Evolutionary conservation across 1,140 invertebrate genomes (phyloP).

Genomic region (Hestina assimilis): DNA sequence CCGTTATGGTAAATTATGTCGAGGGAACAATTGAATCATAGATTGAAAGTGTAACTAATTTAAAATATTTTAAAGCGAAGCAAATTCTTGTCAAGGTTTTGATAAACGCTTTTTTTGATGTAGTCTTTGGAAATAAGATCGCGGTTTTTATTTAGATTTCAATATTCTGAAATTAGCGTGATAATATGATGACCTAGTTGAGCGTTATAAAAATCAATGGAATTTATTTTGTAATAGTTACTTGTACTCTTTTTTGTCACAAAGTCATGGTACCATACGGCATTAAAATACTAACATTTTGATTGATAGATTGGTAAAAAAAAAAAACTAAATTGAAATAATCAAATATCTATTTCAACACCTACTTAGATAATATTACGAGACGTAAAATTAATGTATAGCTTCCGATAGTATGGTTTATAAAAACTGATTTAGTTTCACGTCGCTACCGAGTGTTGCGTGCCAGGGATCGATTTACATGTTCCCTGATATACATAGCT

Average conservation of each 20-base stretch:
- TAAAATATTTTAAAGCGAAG: not conserved
- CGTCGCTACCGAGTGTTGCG: slow-evolving; percentile 43
- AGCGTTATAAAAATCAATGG: too few relatives aligned
- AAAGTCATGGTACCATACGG: too few relatives aligned
- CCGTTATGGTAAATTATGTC: not conserved
- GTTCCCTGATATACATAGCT: slow-evolving; percentile 54
- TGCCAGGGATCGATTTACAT: slow-evolving; percentile 64
- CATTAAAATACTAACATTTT: not conserved
- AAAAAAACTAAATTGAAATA: slow-evolving; percentile 7
- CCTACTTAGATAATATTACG: slow-evolving; percentile 7
- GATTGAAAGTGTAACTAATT: not conserved
- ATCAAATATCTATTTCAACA: slow-evolving; percentile 13
- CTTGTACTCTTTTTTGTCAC: too few relatives aligned
- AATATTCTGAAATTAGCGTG: not conserved
- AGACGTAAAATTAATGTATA: slow-evolving; percentile 1
- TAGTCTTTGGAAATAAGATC: not conserved
- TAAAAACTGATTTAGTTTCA: slow-evolving; percentile 24
- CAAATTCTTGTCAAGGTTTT: not conserved
- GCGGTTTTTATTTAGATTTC: not conserved
- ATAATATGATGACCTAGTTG: too few relatives aligned
- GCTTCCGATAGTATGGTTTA: not conserved
- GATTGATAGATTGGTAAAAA: slow-evolving; percentile 12
- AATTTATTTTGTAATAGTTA: too few relatives aligned
- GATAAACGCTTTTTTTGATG: not conserved
- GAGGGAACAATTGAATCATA: not conserved